phyloP scores from a whole-genome alignment of 1,140 invertebrate genomes.

The Forficula auricularia region DNA sequence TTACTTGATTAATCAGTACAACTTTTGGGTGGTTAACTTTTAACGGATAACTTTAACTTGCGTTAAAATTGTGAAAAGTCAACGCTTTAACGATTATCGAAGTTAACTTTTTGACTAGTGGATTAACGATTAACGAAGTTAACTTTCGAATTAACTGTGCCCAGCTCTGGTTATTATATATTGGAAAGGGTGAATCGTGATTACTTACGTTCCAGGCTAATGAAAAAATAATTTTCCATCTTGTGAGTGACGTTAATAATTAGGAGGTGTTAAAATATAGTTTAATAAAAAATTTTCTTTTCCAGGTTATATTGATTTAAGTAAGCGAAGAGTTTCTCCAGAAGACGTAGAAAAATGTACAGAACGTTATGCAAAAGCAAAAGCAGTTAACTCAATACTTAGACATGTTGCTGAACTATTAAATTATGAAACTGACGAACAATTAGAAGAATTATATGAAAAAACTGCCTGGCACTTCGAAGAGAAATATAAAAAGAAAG shows the following conservation, averaged over 20 bases:
- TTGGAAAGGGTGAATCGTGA: too few relatives aligned
- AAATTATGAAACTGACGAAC: slow-evolving; percentile 74
- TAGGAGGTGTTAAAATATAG: neutral
- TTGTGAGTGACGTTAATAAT: neutral
- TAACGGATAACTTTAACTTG: too few relatives aligned
- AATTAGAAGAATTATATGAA: slow-evolving; percentile 87
- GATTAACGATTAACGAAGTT: too few relatives aligned
- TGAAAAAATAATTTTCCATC: neutral
- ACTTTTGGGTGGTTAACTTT: too few relatives aligned
- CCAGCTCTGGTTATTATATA: too few relatives aligned
- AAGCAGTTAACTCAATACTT: slow-evolving; percentile 95
- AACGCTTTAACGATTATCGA: too few relatives aligned
- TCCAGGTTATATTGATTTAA: slow-evolving; percentile 95
- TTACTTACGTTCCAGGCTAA: neutral
- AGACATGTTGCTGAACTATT: slow-evolving; percentile 92
- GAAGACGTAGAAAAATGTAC: slow-evolving; percentile 98
- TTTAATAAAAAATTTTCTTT: neutral
- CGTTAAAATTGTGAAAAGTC: too few relatives aligned
- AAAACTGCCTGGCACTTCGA: slow-evolving; percentile 99
- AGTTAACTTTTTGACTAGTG: too few relatives aligned
- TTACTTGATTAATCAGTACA: too few relatives aligned
- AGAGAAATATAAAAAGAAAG: slow-evolving; percentile 90
- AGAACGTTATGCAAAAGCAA: slow-evolving; percentile 95
- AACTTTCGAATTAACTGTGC: too few relatives aligned
- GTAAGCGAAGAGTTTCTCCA: slow-evolving; percentile 91